A percentile compares a stretch with the other conserved stretches of the same genome.
These are phyloP conservation scores for Molorchus minor DNA, from an alignment of 2,888 invertebrate genomes.

Conservation along the genomic window DNA sequence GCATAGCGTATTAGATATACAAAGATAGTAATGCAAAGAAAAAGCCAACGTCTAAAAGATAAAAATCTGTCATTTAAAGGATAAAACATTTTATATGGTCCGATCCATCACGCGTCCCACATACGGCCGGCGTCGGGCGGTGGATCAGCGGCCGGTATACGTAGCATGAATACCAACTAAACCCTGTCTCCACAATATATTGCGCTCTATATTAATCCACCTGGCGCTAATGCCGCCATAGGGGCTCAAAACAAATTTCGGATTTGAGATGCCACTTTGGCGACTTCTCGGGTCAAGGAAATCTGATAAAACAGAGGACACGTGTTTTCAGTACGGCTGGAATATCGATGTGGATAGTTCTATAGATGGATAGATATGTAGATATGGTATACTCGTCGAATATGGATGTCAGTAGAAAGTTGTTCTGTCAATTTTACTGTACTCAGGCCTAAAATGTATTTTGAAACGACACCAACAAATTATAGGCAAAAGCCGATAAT, in stretches of 20 bases:
- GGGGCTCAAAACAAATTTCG: background rate
- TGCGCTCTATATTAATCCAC: constrained; percentile 1
- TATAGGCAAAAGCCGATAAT: too few species aligned
- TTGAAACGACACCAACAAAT: too few species aligned
- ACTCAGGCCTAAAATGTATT: too few species aligned
- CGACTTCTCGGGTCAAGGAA: background rate
- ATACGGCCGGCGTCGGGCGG: background rate
- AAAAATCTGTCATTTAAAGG: background rate
- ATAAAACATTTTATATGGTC: background rate
- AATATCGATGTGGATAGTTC: too few species aligned
- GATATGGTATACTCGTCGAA: too few species aligned
- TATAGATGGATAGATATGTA: too few species aligned
- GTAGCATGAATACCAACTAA: constrained; percentile 6
- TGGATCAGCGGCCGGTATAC: background rate
- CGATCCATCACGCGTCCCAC: background rate
- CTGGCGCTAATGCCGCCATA: background rate
- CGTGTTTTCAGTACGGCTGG: background rate
- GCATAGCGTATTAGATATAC: too few species aligned
- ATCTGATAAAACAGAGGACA: background rate
- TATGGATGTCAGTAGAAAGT: too few species aligned
- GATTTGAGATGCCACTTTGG: background rate
- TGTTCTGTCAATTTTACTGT: too few species aligned
- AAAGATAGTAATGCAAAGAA: too few species aligned
- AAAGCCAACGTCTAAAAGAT: too few species aligned
- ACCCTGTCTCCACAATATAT: constrained; percentile 1